Base-by-base conservation (phyloP, 1,140 invertebrate species). In the Drosophila neocordata region DNA sequence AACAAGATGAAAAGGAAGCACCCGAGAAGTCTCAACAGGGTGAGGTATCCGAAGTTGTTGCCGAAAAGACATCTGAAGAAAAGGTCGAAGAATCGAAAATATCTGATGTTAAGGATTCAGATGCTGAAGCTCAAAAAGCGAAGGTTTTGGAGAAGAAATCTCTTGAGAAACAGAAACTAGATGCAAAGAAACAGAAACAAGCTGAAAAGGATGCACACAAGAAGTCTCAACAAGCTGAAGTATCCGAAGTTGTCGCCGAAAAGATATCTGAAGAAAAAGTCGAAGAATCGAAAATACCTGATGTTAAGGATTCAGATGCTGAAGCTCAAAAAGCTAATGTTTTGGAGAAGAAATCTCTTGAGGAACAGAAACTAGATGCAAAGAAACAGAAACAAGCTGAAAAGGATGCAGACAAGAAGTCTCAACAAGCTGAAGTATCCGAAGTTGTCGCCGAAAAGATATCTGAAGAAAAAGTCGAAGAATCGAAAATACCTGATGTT, bases 41-140 rank as follows among this genome's bases (percentile, higher is more conserved):
- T 13, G 74, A 83, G 67, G 64, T 59, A 34, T 75, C 74, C 7
- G 60, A 70, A 22, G 41, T 79, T 13, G 15, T 51, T 22, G 41
- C 63, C 0, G 73, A 73, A 8, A 65, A 79, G 20, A 5, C 60
- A 18, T 13, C 60, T 27, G 63, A 74, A 52, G 70, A 79, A 35
- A 41, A 51, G 4, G 35, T 58, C 11, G 18, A 55, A 1, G 70
- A 65, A 13, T 4, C 12, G 1, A 59, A 61, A 11, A 64, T 64
- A 18, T 8, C 68, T 2, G 63, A 51, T n/a, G 1, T 38, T 1
- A 66, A 34, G 9, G 65, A 77, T 1, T 4, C 48, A 12, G 60
- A 69, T 34, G 35, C 8, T 12, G 64, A 80, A 70, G 48, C 73
- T 34, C 15, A 65, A 15, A 57, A 65, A 1, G 53, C 37, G 0